Evolutionary conservation across 2,888 invertebrate species (phyloP), one percentile per base, ranked within the genome.

Genomic region (Heteromyza rotundicornis): DNA sequence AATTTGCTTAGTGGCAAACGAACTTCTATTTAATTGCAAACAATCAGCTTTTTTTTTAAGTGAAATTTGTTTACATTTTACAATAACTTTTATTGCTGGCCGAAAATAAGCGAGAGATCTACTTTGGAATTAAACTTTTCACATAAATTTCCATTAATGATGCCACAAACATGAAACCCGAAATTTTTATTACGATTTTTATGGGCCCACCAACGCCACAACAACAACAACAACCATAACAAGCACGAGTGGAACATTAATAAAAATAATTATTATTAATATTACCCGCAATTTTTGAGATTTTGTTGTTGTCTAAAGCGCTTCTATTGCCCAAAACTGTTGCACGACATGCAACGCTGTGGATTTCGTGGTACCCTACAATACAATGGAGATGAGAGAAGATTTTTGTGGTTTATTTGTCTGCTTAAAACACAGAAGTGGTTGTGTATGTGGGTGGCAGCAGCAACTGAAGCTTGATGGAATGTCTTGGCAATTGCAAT

Each of bases 51-150:
- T 58, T 56, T 51, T 63, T 44, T 47, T 60, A 57, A 59, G 62
- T 59, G 51, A 65, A 64, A 65, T 64, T 60, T 64, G n/a, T n/a
- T n/a, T n/a, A n/a, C n/a, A n/a, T n/a, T n/a, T n/a, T 64, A 65
- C 47, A 44, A 44, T 61, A 64, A 63, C 60, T 66, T 59, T 7
- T 40, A 40, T 40, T 3, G 40, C 14, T n/a, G 12, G 40, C 3
- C 40, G n/a, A 32, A 32, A 32, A 8, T 32, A 32, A 32, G 3
- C 10, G 2, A 14, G 10, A 7, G 14, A 8, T 40, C n/a, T n/a
- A n/a, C 8, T 40, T 40, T 40, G n/a, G n/a, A 40, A 40, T 40
- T 8, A 8, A 40, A 40, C 14, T 40, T 40, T n/a, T 7, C 2
- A 12, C 40, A n/a, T 40, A 40, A 40, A 40, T 40, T 40, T n/a